Evolutionary conservation across 2,888 invertebrate species (phyloP), one percentile per base, ranked within the genome.

Genomic region (Brachypterus glaber): DNA sequence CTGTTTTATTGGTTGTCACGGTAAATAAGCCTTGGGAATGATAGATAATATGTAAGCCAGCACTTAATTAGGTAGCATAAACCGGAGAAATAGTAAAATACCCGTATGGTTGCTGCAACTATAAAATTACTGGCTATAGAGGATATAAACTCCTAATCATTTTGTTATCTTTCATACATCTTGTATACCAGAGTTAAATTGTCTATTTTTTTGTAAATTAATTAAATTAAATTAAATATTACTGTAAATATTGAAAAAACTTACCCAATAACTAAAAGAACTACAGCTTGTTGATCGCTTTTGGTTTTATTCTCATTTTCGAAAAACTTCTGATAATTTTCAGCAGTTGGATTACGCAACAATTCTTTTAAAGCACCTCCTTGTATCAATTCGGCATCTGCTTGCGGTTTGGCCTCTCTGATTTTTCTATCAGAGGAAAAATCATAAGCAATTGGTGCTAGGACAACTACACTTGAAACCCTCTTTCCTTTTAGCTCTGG

Each of bases 381-480:
- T 26, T 55, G 44, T 8, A 60, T 51, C 16, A 59, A 40, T 16
- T 55, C 53, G 12, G 55, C 46, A 33, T 53, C 54, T 8, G 81
- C 80, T 16, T 76, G 69, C 45, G 74, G 74, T 39, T 73, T 68
- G 49, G 77, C 63, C 39, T 74, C 69, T 49, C 79, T 66, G 54
- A 76, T 72, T 37, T 67, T 66, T 51, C 77, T 69, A 30, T 63
- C 67, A 43, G 52, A 64, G 17, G 61, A 54, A 49, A 71, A 72
- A 57, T 77, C 77, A 40, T 83, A 82, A 59, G 83, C 79, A 2
- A 88, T 83, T 0, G 88, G 88, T 2, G 88, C 88, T 44, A 89
- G 62, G 1, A 88, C 86, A 1, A 89, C 88, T 2, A 89, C 87
- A 55, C 87, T 87, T 7, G 84, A 78, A n/a, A 89, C 78, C 58